Conservation (phyloP, 2,797 vertebrate genomes). For the Acanthopagrus latus region DNA sequence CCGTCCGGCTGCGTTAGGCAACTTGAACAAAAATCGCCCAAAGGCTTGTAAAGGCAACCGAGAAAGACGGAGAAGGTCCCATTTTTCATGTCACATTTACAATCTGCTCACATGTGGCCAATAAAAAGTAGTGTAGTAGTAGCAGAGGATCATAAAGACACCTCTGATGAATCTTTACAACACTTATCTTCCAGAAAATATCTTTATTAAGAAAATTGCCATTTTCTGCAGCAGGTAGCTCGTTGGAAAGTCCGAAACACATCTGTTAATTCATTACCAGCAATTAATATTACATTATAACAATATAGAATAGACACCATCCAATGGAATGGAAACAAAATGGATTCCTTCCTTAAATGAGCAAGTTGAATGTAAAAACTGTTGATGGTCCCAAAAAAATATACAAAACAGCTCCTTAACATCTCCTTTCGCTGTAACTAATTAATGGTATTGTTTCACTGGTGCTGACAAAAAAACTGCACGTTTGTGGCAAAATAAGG, state of each 20-base stretch:
- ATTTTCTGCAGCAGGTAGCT: background rate
- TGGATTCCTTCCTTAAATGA: no score
- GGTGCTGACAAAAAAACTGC: slow-evolving; percentile 18
- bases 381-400: background rate
- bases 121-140: no score
- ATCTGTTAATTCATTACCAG: background rate
- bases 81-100: no score
- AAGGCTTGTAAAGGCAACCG: no score
- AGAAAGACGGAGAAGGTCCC: no score
- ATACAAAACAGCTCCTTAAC: background rate
- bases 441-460: slow-evolving; percentile 47
- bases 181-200: background rate
- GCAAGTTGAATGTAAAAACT: no score
- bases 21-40: no score
- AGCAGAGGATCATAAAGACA: background rate
- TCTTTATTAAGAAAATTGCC: background rate
- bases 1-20: no score
- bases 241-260: background rate
- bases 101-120: no score
- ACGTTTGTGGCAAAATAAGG: slow-evolving; percentile 60
- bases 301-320: background rate
- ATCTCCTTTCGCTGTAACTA: slow-evolving; percentile 26
- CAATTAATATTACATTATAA: background rate
- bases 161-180: background rate
- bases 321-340: background rate